Percentiles rank a stretch among this genome's conserved stretches.
These are phyloP conservation scores for Papilio elwesi DNA, from an alignment of 2,888 invertebrate genomes.

Conservation along the genomic window DNA sequence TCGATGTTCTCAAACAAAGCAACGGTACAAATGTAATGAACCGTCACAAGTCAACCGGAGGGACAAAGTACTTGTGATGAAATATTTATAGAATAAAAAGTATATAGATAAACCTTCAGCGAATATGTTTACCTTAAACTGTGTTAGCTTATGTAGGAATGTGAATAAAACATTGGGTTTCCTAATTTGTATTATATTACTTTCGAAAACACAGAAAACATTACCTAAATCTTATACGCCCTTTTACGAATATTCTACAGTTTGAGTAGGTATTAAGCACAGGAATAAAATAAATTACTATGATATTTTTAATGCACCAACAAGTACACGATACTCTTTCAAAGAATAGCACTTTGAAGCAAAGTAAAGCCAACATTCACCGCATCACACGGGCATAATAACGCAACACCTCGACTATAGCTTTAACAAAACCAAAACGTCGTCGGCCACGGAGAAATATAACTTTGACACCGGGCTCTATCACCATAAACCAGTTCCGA, in stretches of 20 bases:
- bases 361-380: slow-evolving; percentile 5
- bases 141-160: no score
- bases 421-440: slow-evolving; percentile 28
- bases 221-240: no score
- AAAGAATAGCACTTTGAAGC: background rate
- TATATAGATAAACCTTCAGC: slow-evolving; percentile 51
- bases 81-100: slow-evolving; percentile 61
- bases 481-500: slow-evolving; percentile 59
- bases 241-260: background rate
- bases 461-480: slow-evolving; percentile 55
- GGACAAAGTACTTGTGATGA: slow-evolving; percentile 52
- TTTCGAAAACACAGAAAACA: background rate
- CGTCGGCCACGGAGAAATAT: slow-evolving; percentile 47
- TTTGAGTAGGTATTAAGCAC: background rate
- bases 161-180: slow-evolving; percentile 31
- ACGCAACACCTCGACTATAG: slow-evolving; percentile 15
- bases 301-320: slow-evolving; percentile 2
- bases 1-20: slow-evolving; percentile 58
- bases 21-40: slow-evolving; percentile 70
- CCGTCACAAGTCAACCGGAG: slow-evolving; percentile 63
- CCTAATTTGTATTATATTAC: slow-evolving; percentile 51
- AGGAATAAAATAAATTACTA: background rate
- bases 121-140: no score
- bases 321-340: background rate
- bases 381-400: slow-evolving; percentile 20